These are phyloP conservation scores for Aegypius monachus DNA, from an alignment of 2,113 vertebrate species.

Conservation along the genomic window DNA sequence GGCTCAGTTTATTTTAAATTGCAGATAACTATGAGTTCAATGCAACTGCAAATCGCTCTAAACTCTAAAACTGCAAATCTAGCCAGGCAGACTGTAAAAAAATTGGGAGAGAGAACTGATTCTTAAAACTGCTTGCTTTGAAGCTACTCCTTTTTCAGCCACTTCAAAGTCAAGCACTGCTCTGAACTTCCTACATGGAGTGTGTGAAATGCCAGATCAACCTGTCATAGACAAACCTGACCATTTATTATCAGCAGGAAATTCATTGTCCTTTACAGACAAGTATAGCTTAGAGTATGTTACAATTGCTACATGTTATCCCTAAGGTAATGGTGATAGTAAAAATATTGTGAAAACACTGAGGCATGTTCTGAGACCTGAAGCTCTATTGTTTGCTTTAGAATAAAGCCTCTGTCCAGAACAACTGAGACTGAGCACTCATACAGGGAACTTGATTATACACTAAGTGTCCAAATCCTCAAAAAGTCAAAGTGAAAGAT, in stretches of 20 bases:
- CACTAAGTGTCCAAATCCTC: not conserved
- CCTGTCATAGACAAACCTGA: not conserved
- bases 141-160: not conserved
- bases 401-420: not conserved
- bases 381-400: not conserved
- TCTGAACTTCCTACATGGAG: not conserved
- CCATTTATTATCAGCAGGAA: not conserved
- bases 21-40: not conserved
- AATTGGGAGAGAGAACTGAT: not conserved
- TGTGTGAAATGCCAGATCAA: not conserved
- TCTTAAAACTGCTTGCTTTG: not conserved
- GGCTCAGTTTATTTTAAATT: not conserved
- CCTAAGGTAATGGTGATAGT: not conserved
- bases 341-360: not conserved
- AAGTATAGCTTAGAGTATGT: not conserved
- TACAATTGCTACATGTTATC: not conserved
- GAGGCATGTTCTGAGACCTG: not conserved
- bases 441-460: not conserved
- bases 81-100: not conserved
- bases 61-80: not conserved
- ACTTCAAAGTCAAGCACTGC: not conserved
- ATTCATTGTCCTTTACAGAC: not conserved
- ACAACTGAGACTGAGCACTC: not conserved
- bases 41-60: not conserved
- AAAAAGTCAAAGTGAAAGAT: not conserved